A percentile compares a stretch with the other conserved stretches of the same genome.
These are phyloP conservation scores for Lasioglossum leucozonium DNA, from an alignment of 2,888 invertebrate species.

Conservation along the genomic window DNA sequence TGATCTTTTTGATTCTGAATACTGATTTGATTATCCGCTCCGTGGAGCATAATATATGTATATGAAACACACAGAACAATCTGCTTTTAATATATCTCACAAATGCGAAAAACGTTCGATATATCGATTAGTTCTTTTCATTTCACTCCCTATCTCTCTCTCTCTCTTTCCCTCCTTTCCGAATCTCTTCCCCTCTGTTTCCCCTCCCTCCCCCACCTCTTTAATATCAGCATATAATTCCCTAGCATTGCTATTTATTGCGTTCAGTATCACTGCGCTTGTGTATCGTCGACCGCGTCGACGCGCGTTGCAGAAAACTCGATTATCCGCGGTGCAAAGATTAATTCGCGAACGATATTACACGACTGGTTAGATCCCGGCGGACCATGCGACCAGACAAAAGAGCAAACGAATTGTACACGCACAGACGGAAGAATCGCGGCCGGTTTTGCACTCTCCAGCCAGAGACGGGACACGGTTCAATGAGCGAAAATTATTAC, in stretches of 20 bases:
- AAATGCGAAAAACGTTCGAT: conserved; percentile 64
- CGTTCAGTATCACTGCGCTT: conserved; percentile 73
- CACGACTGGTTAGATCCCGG: conserved; percentile 3
- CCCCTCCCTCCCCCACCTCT: neutral
- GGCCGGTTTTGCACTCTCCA: neutral
- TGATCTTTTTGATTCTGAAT: conserved; percentile 71
- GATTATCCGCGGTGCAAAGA: conserved; percentile 52
- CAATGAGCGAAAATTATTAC: neutral
- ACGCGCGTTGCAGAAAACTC: conserved; percentile 30
- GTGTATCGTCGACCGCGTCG: conserved; percentile 35
- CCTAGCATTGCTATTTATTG: conserved; percentile 71
- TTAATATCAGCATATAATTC: conserved; percentile 57
- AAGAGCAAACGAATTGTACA: conserved; percentile 28
- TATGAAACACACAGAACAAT: conserved; percentile 63
- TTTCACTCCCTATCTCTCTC: neutral
- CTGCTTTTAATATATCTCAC: conserved; percentile 64
- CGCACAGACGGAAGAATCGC: conserved; percentile 10
- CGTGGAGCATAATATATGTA: conserved; percentile 57
- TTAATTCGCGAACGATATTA: conserved; percentile 31
- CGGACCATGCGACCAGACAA: conserved; percentile 19
- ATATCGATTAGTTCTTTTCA: conserved; percentile 43
- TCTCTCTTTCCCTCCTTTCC: conserved; percentile 9
- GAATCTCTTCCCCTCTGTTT: neutral
- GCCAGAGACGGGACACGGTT: neutral
- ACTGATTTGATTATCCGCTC: conserved; percentile 71